A percentile compares a stretch with the other conserved stretches of the same genome.
phyloP scores from a whole-genome alignment of 2,113 vertebrate species.

The Malurus alboscapulatus region DNA sequence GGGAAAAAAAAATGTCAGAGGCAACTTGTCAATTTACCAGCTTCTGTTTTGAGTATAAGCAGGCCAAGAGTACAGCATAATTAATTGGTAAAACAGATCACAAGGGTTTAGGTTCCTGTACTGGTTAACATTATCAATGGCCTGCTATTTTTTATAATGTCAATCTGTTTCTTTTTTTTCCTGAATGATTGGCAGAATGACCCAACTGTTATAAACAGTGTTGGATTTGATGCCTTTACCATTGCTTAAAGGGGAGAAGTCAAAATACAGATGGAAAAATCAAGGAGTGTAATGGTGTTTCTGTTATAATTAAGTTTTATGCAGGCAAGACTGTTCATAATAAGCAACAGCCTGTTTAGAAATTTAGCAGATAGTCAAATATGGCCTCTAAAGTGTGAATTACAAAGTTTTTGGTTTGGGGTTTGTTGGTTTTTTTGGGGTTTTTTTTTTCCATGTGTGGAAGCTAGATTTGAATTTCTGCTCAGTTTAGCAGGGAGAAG shows the following conservation, averaged over 20 bases:
- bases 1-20: not conserved
- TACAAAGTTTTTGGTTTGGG: not conserved
- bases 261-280: conserved; percentile 50
- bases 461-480: not conserved
- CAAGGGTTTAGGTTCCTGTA: not conserved
- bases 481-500: not conserved
- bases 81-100: not conserved
- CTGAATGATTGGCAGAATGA: not conserved
- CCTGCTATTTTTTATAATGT: not conserved
- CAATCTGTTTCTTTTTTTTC: not conserved
- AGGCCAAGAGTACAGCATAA: not conserved
- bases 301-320: conserved; percentile 9
- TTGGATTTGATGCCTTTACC: not conserved
- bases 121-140: not conserved
- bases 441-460: not conserved
- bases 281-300: not conserved
- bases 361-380: not conserved
- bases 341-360: not conserved
- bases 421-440: too few species aligned
- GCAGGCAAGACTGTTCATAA: not conserved
- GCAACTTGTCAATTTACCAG: not conserved
- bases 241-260: not conserved
- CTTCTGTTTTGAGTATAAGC: not conserved
- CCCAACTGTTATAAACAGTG: not conserved
- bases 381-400: not conserved